These are phyloP conservation scores for Quadriops clusia DNA, from an alignment of 2,888 invertebrate species.

Conservation along the genomic window DNA sequence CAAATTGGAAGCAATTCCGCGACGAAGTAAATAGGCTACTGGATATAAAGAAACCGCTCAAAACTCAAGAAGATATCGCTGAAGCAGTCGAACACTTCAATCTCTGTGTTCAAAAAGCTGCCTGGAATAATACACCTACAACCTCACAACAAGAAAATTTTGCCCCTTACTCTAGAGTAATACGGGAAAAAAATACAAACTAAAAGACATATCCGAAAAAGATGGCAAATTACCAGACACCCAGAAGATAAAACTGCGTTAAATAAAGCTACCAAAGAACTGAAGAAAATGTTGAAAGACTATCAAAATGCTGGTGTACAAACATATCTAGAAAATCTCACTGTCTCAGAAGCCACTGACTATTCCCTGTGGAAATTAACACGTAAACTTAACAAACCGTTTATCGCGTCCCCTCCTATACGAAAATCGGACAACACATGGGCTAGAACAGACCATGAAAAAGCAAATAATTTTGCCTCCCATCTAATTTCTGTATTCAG, in stretches of 20 bases:
- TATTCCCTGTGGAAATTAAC: slow-evolving; percentile 9
- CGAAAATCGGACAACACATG: not conserved
- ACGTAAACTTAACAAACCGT: slow-evolving; percentile 2
- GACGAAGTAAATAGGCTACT: slow-evolving; percentile 9
- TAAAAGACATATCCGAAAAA: slow-evolving; percentile 13
- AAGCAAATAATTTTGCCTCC: too few species aligned
- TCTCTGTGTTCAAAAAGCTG: slow-evolving; percentile 11
- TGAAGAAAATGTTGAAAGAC: slow-evolving; percentile 11
- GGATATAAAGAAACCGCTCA: slow-evolving; percentile 11
- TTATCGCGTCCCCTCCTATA: slow-evolving; percentile 4
- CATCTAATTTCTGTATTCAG: too few species aligned
- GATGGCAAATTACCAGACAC: slow-evolving; percentile 13
- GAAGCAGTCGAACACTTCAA: slow-evolving; percentile 11
- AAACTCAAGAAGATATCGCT: slow-evolving; percentile 14
- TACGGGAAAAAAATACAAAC: slow-evolving; percentile 13
- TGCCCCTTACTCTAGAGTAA: slow-evolving; percentile 9
- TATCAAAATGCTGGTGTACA: slow-evolving; percentile 7
- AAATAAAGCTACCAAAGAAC: slow-evolving; percentile 13
- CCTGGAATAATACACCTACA: slow-evolving; percentile 6
- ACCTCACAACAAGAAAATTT: not conserved
- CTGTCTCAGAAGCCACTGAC: slow-evolving; percentile 6
- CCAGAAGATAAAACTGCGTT: slow-evolving; percentile 11
- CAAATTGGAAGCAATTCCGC: slow-evolving; percentile 12
- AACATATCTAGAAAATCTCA: slow-evolving; percentile 10
- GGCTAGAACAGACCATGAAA: slow-evolving; percentile 4